Evolutionary conservation across 1,140 invertebrate species (phyloP).

Genomic region (Acromyrmex heyeri): DNA sequence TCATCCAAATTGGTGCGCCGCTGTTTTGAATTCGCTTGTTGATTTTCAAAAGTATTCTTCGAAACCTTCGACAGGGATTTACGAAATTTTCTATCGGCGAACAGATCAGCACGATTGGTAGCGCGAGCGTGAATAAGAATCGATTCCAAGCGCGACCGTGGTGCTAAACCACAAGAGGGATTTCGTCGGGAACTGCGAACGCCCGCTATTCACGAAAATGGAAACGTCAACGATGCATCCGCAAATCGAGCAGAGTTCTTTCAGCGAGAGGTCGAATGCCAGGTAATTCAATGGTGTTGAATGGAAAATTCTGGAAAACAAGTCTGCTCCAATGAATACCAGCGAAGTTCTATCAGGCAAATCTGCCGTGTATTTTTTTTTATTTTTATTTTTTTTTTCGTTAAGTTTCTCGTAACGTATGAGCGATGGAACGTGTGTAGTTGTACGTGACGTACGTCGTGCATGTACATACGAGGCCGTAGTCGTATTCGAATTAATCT

Average conservation of each 20-base stretch:
- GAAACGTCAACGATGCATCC: slow-evolving; percentile 25
- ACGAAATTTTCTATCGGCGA: neutral
- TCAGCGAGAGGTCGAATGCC: neutral
- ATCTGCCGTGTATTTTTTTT: slow-evolving; percentile 17
- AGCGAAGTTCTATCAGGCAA: neutral
- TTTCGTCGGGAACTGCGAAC: neutral
- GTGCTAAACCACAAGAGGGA: neutral
- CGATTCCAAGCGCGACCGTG: neutral
- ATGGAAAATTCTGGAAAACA: slow-evolving; percentile 44
- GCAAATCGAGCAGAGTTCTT: slow-evolving; percentile 35
- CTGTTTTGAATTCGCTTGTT: neutral
- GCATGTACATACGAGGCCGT: neutral
- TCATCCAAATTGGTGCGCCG: neutral
- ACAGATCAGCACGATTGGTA: neutral
- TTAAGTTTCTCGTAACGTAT: neutral
- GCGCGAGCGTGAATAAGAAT: neutral
- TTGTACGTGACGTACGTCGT: neutral
- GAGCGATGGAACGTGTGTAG: neutral
- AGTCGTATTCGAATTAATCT: slow-evolving; percentile 12
- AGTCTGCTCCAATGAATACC: neutral
- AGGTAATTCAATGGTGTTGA: slow-evolving; percentile 37
- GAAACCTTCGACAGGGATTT: neutral
- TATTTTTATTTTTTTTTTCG: neutral
- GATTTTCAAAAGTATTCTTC: neutral
- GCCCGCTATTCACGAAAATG: slow-evolving; percentile 53